Percentiles rank a stretch among this genome's conserved stretches.
phyloP scores from a whole-genome alignment of 2,797 vertebrate genomes.

The Enoplosus armatus region DNA sequence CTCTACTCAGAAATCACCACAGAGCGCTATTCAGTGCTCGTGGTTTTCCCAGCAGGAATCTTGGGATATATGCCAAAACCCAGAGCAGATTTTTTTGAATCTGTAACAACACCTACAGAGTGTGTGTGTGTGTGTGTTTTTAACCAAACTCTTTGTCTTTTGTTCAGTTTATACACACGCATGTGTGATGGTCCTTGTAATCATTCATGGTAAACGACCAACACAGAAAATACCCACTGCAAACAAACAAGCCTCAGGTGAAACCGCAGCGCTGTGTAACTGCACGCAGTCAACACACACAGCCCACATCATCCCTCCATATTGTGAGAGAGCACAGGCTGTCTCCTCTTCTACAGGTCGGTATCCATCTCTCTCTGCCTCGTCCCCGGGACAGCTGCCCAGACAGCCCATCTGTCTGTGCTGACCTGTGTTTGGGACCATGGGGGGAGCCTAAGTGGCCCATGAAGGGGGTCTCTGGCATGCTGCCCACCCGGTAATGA shows the following conservation, averaged over 20 bases:
- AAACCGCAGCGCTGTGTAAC: slow-evolving; percentile 53
- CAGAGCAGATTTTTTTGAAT: slow-evolving; percentile 23
- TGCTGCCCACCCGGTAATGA: slow-evolving; percentile 72
- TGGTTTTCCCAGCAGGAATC: slow-evolving; percentile 73
- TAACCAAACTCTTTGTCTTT: slow-evolving; percentile 39
- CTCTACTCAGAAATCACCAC: slow-evolving; percentile 60
- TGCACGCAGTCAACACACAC: slow-evolving; percentile 37
- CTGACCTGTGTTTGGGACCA: slow-evolving; percentile 79
- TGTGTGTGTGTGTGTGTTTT: slow-evolving; percentile 9
- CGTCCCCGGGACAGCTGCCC: slow-evolving; percentile 71
- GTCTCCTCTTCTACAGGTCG: slow-evolving; percentile 66
- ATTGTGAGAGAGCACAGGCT: slow-evolving; percentile 40
- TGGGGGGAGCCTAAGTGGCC: slow-evolving; percentile 75
- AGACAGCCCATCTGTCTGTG: slow-evolving; percentile 78
- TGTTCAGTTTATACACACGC: slow-evolving; percentile 48
- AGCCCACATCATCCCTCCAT: slow-evolving; percentile 43
- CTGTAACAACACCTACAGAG: slow-evolving; percentile 21
- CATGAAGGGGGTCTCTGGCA: slow-evolving; percentile 76
- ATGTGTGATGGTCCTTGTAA: slow-evolving; percentile 33
- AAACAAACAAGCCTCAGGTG: slow-evolving; percentile 61
- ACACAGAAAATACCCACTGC: slow-evolving; percentile 28
- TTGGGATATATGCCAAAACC: slow-evolving; percentile 50
- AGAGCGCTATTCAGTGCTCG: slow-evolving; percentile 53
- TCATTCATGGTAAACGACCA: slow-evolving; percentile 1
- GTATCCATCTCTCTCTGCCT: slow-evolving; percentile 64